Evolutionary conservation across 2,888 invertebrate genomes (phyloP), one percentile per base, ranked within the genome.

Genomic region (Ceriagrion tenellum): DNA sequence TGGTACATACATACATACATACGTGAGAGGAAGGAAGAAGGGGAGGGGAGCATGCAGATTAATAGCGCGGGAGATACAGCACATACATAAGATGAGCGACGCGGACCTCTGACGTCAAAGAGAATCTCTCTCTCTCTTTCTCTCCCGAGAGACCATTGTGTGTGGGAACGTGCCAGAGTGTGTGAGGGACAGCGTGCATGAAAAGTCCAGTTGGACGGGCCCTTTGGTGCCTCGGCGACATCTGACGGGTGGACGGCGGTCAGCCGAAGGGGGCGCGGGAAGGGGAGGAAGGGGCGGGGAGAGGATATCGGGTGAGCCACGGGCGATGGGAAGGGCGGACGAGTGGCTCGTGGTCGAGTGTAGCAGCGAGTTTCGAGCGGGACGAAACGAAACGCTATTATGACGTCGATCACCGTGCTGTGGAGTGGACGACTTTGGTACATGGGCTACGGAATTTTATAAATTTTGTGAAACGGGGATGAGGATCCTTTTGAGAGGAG

Each of bases 31-130:
- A n/a, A n/a, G n/a, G 47, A 47, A 47, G 8, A 8, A 8, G 69
- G 12, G n/a, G n/a, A n/a, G 69, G 69, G 47, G 2, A 47, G n/a
- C 26, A 69, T 69, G 69, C 69, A 69, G n/a, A 69, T 69, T 69
- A 69, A 69, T 69, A 69, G 69, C 26, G 69, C 23, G 0, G 69
- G 69, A 69, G 69, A n/a, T 4, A 23, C 26, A 2, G 6, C 8
- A 20, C 69, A 23, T 26, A 69, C 69, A 47, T 23, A 69, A 47
- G 47, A 47, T 47, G 47, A 2, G 47, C 47, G 69, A 69, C 26
- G 69, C 69, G 69, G 69, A 69, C 69, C 69, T 69, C 69, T 69
- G 69, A 69, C 69, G 69, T 69, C 69, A 69, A 69, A 69, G 69
- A n/a, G 69, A 10, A 47, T 47, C 47, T n/a, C n/a, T n/a, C n/a